Conservation (phyloP, 2,797 vertebrate species). For the Pipistrellus pygmaeus region DNA sequence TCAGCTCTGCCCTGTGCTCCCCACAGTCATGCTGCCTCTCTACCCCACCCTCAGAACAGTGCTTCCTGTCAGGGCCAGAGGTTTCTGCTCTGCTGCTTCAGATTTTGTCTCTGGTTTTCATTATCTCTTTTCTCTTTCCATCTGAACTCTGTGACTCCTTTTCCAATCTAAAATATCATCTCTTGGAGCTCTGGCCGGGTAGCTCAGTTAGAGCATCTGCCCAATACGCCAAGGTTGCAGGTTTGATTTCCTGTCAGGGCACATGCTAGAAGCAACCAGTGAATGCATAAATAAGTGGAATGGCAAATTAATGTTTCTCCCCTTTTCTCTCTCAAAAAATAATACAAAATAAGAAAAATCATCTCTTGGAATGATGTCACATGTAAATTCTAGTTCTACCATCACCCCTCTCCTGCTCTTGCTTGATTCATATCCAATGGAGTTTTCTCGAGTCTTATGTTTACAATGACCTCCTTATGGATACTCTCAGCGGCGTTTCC, state of each 20-base stretch:
- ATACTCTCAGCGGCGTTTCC: neutral
- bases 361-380: neutral
- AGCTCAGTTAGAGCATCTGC: neutral
- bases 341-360: neutral
- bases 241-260: neutral
- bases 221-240: neutral
- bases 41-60: neutral
- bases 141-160: neutral
- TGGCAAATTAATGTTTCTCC: neutral
- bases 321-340: neutral
- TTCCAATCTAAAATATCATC: conserved; percentile 5
- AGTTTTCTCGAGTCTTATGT: neutral
- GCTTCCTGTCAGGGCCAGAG: neutral
- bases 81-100: neutral
- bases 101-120: neutral
- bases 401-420: neutral
- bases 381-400: neutral
- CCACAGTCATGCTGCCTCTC: neutral
- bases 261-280: neutral
- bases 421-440: neutral
- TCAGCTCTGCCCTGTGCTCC: neutral
- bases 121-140: neutral
- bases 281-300: neutral
- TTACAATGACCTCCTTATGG: neutral
- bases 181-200: neutral